Conservation (phyloP, 2,888 invertebrate species). For the Crocallis elinguaria region DNA sequence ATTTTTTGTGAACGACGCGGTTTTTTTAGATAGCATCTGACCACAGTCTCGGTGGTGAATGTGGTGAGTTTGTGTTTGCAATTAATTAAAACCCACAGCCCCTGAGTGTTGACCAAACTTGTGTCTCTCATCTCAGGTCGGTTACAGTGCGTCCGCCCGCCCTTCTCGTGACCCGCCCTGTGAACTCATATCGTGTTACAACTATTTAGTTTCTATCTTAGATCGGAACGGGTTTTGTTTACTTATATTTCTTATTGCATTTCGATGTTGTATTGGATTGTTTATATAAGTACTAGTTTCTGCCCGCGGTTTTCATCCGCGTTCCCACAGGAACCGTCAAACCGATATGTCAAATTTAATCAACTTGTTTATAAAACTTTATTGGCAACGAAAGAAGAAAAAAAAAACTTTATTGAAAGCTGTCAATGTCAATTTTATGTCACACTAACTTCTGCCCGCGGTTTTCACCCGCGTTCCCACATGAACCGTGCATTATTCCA, state of each 20-base stretch:
- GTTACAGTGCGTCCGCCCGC: neutral
- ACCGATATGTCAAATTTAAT: no score
- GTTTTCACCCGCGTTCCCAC: no score
- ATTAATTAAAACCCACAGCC: conserved; percentile 57
- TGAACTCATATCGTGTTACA: conserved; percentile 1
- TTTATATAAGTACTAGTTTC: no score
- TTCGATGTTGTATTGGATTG: neutral
- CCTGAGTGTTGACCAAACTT: conserved; percentile 46
- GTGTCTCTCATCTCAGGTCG: neutral
- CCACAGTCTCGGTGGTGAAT: neutral
- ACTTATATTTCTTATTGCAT: neutral
- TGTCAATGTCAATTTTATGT: no score
- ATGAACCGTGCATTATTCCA: no score
- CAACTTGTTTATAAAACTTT: no score
- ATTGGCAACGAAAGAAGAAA: no score
- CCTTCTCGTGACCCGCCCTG: conserved; percentile 12
- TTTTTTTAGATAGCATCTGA: no score
- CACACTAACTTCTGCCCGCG: no score
- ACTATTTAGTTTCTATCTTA: neutral
- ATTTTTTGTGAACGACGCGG: neutral
- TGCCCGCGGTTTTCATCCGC: no score
- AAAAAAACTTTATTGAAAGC: no score
- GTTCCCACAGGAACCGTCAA: no score
- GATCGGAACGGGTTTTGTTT: neutral
- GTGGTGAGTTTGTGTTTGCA: conserved; percentile 40